Evolutionary conservation across 2,888 invertebrate genomes (phyloP).

Genomic region (Malacosoma neustria): DNA sequence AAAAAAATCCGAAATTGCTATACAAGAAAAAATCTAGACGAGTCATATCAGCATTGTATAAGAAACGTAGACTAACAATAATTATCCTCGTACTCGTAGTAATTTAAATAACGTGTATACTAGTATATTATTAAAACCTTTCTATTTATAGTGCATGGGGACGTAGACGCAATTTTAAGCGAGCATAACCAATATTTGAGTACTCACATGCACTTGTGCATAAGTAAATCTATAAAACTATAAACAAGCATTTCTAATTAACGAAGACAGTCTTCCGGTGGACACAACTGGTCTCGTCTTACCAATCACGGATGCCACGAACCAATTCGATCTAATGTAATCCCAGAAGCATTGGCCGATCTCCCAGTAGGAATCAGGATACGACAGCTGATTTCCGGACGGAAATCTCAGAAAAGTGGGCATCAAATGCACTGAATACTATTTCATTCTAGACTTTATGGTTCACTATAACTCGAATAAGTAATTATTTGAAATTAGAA

Average conservation of each 20-base stretch:
- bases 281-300: conserved; percentile 37
- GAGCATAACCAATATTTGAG: no score
- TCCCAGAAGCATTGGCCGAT: conserved; percentile 55
- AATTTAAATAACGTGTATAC: background rate
- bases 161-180: no score
- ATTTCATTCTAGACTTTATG: conserved; percentile 9
- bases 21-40: background rate
- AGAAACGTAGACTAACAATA: background rate
- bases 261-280: conserved; percentile 44
- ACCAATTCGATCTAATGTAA: conserved; percentile 51
- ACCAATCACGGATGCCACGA: conserved; percentile 42
- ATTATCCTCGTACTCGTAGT: background rate
- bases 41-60: background rate
- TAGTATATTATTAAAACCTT: no score
- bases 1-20: background rate
- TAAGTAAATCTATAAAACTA: background rate
- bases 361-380: conserved; percentile 54
- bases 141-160: no score
- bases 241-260: conserved; percentile 40
- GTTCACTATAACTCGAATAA: no score
- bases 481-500: no score
- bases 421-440: conserved; percentile 25
- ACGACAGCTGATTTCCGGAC: conserved; percentile 68
- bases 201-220: no score
- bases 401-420: conserved; percentile 21